Conservation (phyloP, 2,113 vertebrate species). For the Labeo rohita region DNA sequence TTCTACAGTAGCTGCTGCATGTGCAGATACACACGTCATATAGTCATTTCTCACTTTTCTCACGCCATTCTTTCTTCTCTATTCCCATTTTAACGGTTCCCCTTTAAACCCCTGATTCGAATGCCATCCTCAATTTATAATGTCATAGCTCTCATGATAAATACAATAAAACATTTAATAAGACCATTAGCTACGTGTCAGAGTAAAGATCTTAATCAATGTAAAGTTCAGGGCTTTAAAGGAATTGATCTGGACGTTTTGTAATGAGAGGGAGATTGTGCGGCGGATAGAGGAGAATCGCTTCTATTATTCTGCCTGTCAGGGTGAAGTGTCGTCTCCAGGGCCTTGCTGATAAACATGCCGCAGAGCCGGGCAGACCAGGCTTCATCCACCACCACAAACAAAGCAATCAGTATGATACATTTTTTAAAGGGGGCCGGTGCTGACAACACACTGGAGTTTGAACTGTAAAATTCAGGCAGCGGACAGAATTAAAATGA, state of each 20-base stretch:
- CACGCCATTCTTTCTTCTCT: conserved; percentile 15
- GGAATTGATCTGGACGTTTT: conserved; percentile 70
- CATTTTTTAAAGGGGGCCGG: conserved; percentile 50
- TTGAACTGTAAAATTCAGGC: not conserved
- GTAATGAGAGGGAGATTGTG: conserved; percentile 61
- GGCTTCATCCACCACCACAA: conserved; percentile 52
- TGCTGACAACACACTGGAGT: conserved; percentile 39
- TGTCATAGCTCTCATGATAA: conserved; percentile 71
- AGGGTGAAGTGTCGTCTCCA: conserved; percentile 60
- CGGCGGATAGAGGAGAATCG: conserved; percentile 68
- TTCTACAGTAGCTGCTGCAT: not conserved
- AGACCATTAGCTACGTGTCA: conserved; percentile 72
- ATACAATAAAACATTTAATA: conserved; percentile 74
- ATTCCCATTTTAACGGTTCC: conserved; percentile 45
- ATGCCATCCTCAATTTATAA: conserved; percentile 71
- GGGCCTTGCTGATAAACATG: conserved; percentile 61
- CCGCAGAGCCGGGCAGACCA: conserved; percentile 7
- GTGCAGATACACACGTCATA: conserved; percentile 18
- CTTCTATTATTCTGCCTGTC: conserved; percentile 66
- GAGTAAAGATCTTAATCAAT: conserved; percentile 78
- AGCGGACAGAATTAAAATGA: conserved; percentile 15
- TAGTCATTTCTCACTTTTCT: conserved; percentile 42
- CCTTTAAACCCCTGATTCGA: conserved; percentile 53
- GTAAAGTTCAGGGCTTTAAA: conserved; percentile 77
- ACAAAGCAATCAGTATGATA: conserved; percentile 65